These are phyloP conservation scores for Strigamia crassipes DNA, from an alignment of 2,888 invertebrate genomes.

Conservation along the genomic window DNA sequence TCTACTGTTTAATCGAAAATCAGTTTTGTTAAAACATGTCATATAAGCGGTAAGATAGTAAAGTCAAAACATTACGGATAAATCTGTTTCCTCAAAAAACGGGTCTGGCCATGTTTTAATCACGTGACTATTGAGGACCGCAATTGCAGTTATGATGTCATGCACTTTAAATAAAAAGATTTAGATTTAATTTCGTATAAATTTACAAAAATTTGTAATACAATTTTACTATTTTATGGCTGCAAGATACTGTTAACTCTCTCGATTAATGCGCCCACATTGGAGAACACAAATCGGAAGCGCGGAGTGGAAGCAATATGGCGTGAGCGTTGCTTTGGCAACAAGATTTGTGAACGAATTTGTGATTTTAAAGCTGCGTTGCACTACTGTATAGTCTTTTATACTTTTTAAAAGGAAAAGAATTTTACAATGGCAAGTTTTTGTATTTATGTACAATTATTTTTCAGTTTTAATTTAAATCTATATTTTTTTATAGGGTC, in stretches of 20 bases:
- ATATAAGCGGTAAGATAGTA: not conserved
- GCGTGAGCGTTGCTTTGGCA: not conserved
- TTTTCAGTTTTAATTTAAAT: not conserved
- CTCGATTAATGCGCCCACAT: too few species aligned
- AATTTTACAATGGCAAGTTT: not conserved
- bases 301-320: not conserved
- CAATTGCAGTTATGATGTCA: not conserved
- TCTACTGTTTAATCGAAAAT: not conserved
- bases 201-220: not conserved
- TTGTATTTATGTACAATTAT: not conserved
- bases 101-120: not conserved
- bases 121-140: not conserved
- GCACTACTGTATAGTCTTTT: not conserved
- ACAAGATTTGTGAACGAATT: not conserved
- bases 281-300: not conserved
- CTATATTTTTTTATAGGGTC: conserved; percentile 17
- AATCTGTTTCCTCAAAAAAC: not conserved
- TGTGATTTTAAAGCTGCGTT: not conserved
- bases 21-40: not conserved
- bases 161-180: not conserved
- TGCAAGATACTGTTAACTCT: not conserved
- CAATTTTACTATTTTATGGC: too few species aligned
- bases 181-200: not conserved
- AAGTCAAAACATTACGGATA: not conserved
- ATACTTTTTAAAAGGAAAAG: not conserved